phyloP scores from a whole-genome alignment of 2,888 invertebrate genomes.

The Myopa testacea region DNA sequence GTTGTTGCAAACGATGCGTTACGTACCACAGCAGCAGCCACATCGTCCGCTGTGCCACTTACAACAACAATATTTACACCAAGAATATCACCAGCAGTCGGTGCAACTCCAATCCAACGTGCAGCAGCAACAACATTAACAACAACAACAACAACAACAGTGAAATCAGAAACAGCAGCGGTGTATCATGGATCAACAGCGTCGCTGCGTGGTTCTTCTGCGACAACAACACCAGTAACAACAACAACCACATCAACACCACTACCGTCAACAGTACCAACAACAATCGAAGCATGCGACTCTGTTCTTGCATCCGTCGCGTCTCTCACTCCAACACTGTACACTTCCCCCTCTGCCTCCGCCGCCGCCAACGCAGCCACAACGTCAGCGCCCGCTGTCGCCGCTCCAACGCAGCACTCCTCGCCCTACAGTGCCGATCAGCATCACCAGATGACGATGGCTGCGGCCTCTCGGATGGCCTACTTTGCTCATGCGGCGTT shows the following conservation, averaged over 20 bases:
- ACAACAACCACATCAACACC: conserved; percentile 26
- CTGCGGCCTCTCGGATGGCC: conserved; percentile 81
- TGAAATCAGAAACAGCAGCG: too few species aligned
- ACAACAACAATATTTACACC: conserved; percentile 35
- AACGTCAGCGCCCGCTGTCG: conserved; percentile 37
- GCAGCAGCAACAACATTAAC: neutral
- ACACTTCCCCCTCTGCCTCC: conserved; percentile 22
- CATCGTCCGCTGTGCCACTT: neutral
- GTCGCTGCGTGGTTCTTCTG: neutral
- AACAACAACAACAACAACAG: too few species aligned
- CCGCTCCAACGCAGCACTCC: neutral
- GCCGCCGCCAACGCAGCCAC: conserved; percentile 41
- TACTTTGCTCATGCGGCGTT: conserved; percentile 92
- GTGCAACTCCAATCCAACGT: conserved; percentile 6
- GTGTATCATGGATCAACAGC: neutral
- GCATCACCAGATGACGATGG: conserved; percentile 68
- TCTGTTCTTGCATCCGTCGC: conserved; percentile 36
- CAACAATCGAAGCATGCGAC: conserved; percentile 40
- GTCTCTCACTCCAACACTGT: conserved; percentile 35
- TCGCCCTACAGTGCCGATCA: conserved; percentile 40
- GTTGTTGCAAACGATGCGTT: conserved; percentile 51
- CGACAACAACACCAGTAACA: conserved; percentile 24
- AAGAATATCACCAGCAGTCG: conserved; percentile 7
- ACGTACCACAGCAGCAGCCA: conserved; percentile 39
- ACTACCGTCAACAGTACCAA: conserved; percentile 32